Evolutionary conservation across 2,888 invertebrate genomes (phyloP), one percentile per base, ranked within the genome.

Genomic region (Phengaris arion): DNA sequence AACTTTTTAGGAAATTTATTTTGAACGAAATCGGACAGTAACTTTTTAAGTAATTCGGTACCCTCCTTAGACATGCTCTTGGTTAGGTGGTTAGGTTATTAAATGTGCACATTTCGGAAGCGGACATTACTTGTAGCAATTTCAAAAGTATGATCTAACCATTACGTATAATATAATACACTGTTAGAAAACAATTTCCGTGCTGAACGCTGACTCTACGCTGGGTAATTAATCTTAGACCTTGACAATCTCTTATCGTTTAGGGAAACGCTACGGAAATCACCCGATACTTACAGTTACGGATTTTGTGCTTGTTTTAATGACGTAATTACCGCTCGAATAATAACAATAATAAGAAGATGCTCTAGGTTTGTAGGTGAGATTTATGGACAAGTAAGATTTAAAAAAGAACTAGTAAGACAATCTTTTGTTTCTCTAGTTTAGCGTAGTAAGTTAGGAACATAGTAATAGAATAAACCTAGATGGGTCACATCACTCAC

Each of bases 161-260:
- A 69, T 74, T 74, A 74, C 75, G 74, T 74, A 77, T 80, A 80
- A 79, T 77, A 80, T 35, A 35, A 35, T 35, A 35, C 81, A 81
- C 81, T 79, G 80, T 77, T 80, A 81, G 79, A 79, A 80, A 78
- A 81, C 78, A 79, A 80, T 83, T 83, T 83, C 83, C 83, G 82
- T 76, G 78, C 81, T 76, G 77, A 74, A 78, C 78, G 80, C 81
- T 81, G 81, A 81, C 81, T 78, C 79, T 75, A 78, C 80, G 79
- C 79, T 80, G 79, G 79, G 81, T 80, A 82, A 83, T 83, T 83
- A 83, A 81, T 82, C 81, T 80, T 74, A 78, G 79, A 80, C 83
- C 83, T 83, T 83, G 82, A 83, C 83, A 83, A 83, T 83, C 83
- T 83, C 83, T 82, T 83, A 82, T 83, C 81, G 81, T 80, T 81